Percentiles rank a stretch among this genome's conserved stretches.
These are phyloP conservation scores for Paraplagusia blochii DNA, from an alignment of 2,113 vertebrate species.

Conservation along the genomic window DNA sequence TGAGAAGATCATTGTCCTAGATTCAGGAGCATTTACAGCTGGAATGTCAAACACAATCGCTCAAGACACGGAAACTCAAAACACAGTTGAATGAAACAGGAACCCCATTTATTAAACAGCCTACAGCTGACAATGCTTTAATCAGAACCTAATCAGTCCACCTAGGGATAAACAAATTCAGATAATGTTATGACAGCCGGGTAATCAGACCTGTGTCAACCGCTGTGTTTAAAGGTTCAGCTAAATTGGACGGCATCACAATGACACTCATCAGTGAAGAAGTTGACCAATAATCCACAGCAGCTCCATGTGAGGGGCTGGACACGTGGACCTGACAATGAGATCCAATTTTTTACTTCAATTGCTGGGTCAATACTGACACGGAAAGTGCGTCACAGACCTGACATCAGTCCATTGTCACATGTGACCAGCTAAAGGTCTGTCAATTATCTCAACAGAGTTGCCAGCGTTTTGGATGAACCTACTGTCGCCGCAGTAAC, in stretches of 20 bases:
- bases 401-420: slow-evolving; percentile 25
- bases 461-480: too few species aligned
- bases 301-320: slow-evolving; percentile 57
- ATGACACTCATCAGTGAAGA: slow-evolving; percentile 34
- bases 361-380: slow-evolving; percentile 57
- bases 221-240: slow-evolving; percentile 30
- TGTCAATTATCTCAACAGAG: slow-evolving; percentile 5
- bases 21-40: too few species aligned
- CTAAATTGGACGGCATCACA: slow-evolving; percentile 30
- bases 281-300: slow-evolving; percentile 24
- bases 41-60: too few species aligned
- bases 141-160: too few species aligned
- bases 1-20: too few species aligned
- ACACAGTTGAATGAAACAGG: too few species aligned
- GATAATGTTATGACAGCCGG: too few species aligned
- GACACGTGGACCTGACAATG: slow-evolving; percentile 49
- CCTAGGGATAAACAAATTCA: too few species aligned
- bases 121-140: neutral
- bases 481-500: neutral
- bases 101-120: too few species aligned
- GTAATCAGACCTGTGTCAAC: slow-evolving; percentile 16
- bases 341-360: slow-evolving; percentile 42
- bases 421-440: slow-evolving; percentile 38
- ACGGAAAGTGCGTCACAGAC: slow-evolving; percentile 37
- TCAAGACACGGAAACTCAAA: too few species aligned